Conservation (phyloP, 2,113 vertebrate genomes). For the Emydocephalus ijimae region DNA sequence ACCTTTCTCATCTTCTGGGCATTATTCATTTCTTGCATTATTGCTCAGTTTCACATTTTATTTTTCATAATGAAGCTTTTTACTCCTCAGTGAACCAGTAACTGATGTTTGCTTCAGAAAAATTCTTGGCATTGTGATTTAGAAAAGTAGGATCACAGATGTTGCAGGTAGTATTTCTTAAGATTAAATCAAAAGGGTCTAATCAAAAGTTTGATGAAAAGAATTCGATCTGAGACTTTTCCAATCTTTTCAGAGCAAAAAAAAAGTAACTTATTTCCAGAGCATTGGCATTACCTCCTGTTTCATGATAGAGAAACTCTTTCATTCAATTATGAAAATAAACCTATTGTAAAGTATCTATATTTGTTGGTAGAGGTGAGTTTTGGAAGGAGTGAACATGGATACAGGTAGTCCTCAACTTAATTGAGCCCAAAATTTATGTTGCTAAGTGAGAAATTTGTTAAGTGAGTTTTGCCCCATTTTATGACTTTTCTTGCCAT, state of each 20-base stretch:
- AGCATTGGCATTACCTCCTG: neutral
- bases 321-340: neutral
- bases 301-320: neutral
- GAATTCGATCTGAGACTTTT: neutral
- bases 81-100: neutral
- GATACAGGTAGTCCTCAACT: neutral
- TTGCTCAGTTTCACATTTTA: constrained; percentile 28
- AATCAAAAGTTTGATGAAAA: constrained; percentile 22
- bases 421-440: neutral
- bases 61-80: constrained; percentile 16
- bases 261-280: neutral
- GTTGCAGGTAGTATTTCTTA: constrained; percentile 5
- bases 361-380: neutral
- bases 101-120: neutral
- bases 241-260: neutral
- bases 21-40: constrained; percentile 51
- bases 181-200: constrained; percentile 11
- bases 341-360: too few species aligned
- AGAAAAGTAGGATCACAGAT: neutral
- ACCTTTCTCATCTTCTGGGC: constrained; percentile 45
- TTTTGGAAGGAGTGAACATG: neutral
- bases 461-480: neutral
- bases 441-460: neutral
- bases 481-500: neutral
- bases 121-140: neutral